Evolutionary conservation across 2,113 vertebrate genomes (phyloP).

Genomic region (Notiomystis cincta): DNA sequence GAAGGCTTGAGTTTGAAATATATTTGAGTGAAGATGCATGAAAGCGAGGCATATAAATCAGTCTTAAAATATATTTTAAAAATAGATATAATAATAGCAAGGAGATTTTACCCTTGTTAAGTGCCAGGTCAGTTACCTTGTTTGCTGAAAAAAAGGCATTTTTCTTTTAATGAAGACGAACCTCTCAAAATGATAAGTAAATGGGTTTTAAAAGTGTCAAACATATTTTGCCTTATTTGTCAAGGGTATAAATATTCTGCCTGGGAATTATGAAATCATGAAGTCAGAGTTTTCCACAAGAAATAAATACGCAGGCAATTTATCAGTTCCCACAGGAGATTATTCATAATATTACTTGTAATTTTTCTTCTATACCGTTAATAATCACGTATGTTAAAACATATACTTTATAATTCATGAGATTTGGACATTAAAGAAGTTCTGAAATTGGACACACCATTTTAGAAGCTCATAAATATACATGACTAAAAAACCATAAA

Average conservation of each 20-base stretch:
- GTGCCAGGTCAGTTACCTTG: background rate
- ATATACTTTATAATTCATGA: conserved; percentile 45
- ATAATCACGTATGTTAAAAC: conserved; percentile 40
- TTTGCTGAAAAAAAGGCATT: background rate
- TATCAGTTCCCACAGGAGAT: conserved; percentile 32
- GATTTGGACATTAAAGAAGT: conserved; percentile 13
- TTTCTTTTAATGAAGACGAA: background rate
- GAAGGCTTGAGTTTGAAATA: background rate
- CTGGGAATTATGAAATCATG: background rate
- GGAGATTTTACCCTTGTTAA: background rate
- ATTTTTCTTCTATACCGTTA: conserved; percentile 22
- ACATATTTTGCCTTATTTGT: background rate
- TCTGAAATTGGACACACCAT: conserved; percentile 38
- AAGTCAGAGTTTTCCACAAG: conserved; percentile 28
- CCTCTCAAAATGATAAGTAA: background rate
- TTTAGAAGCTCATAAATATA: conserved; percentile 62
- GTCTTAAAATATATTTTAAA: background rate
- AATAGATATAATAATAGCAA: background rate
- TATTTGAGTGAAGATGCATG: background rate
- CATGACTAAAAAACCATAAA: conserved; percentile 32
- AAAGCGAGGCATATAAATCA: background rate
- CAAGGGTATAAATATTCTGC: background rate
- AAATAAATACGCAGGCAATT: conserved; percentile 30
- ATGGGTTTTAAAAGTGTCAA: background rate
- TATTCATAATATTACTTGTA: conserved; percentile 25